phyloP scores from a whole-genome alignment of 2,797 vertebrate species.

The Apodemus agrarius region DNA sequence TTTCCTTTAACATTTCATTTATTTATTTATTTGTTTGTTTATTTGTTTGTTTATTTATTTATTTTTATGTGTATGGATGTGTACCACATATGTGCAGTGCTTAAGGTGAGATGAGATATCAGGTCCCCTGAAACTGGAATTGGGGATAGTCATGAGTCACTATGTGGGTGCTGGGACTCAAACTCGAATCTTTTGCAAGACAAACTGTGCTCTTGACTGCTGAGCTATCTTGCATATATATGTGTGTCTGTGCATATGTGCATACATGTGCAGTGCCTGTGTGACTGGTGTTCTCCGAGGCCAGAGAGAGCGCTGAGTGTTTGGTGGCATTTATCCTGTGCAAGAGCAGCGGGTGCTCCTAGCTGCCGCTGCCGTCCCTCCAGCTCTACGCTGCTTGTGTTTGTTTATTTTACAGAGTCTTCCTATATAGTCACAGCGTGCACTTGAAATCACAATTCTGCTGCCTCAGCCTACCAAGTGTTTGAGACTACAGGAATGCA shows the following conservation, averaged over 20 bases:
- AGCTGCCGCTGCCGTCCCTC: neutral
- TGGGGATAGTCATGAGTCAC: too few relatives aligned
- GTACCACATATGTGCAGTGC: neutral
- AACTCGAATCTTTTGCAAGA: neutral
- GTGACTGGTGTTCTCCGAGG: neutral
- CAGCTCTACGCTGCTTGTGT: neutral
- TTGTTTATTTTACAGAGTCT: neutral
- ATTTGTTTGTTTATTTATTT: neutral
- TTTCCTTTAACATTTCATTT: neutral
- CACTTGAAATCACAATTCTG: neutral
- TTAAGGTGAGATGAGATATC: neutral
- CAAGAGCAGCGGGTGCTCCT: neutral
- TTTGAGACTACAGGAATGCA: neutral
- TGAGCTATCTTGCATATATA: neutral
- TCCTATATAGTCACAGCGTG: neutral
- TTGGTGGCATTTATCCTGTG: neutral
- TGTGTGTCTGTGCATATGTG: too few relatives aligned
- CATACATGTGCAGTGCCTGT: neutral
- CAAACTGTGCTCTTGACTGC: neutral
- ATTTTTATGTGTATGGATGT: neutral
- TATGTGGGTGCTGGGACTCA: neutral
- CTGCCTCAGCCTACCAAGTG: neutral
- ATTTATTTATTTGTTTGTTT: neutral
- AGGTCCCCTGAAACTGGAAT: too few relatives aligned
- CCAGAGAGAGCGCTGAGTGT: neutral